phyloP scores from a whole-genome alignment of 2,888 invertebrate species.

The Encarsia formosa region DNA sequence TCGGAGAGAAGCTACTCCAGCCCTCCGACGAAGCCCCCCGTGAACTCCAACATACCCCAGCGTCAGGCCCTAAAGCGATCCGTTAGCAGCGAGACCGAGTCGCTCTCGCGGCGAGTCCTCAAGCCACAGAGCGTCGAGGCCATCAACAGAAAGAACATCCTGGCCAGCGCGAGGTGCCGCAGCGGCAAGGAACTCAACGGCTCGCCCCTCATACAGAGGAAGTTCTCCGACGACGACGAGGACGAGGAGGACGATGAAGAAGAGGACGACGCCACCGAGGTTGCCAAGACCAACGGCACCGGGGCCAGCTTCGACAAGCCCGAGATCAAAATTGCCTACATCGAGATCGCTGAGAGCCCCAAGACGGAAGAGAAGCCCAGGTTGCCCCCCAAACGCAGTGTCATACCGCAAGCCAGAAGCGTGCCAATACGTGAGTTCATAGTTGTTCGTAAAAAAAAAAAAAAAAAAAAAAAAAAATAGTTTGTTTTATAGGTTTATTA shows the following conservation, averaged over 20 bases:
- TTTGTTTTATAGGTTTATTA: no score
- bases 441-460: no score
- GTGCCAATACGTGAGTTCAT: conserved; percentile 22
- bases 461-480: no score
- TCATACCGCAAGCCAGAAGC: conserved; percentile 14
- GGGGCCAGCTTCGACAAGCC: conserved; percentile 15
- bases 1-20: conserved; percentile 27
- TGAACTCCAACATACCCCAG: conserved; percentile 48
- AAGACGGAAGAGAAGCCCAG: conserved; percentile 36
- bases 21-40: conserved; percentile 49
- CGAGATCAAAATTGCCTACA: conserved; percentile 44
- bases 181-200: conserved; percentile 75
- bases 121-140: conserved; percentile 79
- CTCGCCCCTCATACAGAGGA: conserved; percentile 69
- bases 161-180: conserved; percentile 80
- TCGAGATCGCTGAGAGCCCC: conserved; percentile 41
- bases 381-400: conserved; percentile 21
- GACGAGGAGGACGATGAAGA: conserved; percentile 31
- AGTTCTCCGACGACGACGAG: conserved; percentile 49
- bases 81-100: conserved; percentile 65
- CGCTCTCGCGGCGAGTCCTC: conserved; percentile 60
- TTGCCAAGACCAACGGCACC: conserved; percentile 19
- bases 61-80: conserved; percentile 60
- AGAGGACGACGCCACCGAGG: conserved; percentile 27
- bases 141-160: conserved; percentile 79